phyloP scores from a whole-genome alignment of 2,113 vertebrate species.

The Sorex fumeus region DNA sequence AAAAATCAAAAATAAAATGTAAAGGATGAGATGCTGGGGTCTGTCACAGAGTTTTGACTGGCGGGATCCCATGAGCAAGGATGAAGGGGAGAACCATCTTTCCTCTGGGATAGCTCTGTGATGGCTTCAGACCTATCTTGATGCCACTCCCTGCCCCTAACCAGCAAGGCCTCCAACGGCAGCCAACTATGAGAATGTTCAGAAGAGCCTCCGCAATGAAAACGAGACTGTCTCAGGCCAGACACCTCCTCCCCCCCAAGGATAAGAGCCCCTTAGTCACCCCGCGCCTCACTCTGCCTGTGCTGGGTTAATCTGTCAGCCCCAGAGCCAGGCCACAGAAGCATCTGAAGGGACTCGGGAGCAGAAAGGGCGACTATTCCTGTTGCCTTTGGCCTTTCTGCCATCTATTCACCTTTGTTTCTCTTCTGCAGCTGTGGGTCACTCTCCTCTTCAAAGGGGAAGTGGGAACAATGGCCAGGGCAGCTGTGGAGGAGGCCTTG shows the following conservation, averaged over 20 bases:
- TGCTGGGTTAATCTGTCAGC: not conserved
- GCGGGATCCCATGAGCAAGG: too few species aligned
- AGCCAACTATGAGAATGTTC: not conserved
- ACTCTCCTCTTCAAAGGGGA: not conserved
- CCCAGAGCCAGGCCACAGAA: not conserved
- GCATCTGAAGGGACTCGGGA: not conserved
- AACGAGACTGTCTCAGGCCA: not conserved
- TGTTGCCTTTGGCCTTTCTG: not conserved
- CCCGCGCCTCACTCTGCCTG: not conserved
- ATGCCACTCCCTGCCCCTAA: too few species aligned
- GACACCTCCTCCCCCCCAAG: too few species aligned
- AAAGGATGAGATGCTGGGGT: not conserved
- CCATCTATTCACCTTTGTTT: conserved; percentile 23
- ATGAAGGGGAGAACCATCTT: too few species aligned
- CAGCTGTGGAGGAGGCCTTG: not conserved
- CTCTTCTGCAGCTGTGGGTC: not conserved
- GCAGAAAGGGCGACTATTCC: not conserved
- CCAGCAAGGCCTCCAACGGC: too few species aligned
- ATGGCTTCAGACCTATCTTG: too few species aligned
- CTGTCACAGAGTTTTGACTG: too few species aligned
- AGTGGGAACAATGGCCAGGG: not conserved
- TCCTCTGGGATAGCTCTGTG: too few species aligned
- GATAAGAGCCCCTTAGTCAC: not conserved
- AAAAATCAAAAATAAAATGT: not conserved
- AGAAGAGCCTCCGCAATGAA: not conserved